Percentiles rank a stretch among this genome's conserved stretches.
Conservation (phyloP, 2,113 vertebrate genomes). For the Psophia crepitans region DNA sequence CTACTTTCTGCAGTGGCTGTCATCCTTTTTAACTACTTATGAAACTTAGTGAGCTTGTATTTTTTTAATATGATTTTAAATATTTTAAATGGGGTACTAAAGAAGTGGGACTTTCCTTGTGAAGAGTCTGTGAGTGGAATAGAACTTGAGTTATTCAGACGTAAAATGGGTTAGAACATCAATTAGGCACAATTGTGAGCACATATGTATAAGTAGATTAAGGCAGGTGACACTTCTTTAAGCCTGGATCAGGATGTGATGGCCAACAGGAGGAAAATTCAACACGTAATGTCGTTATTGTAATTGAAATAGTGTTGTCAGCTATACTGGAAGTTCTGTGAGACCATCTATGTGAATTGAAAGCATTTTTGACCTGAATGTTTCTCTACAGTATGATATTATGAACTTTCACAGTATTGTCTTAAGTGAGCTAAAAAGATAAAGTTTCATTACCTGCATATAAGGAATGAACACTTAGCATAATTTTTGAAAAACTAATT, state of each 20-base stretch:
- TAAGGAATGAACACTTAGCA: not conserved
- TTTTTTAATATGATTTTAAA: not conserved
- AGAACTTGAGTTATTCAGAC: not conserved
- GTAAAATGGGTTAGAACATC: not conserved
- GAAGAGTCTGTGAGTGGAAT: not conserved
- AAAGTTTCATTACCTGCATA: not conserved
- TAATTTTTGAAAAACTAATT: not conserved
- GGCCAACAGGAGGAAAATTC: not conserved
- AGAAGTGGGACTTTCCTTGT: not conserved
- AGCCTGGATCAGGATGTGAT: not conserved
- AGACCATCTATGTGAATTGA: not conserved
- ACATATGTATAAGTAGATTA: not conserved
- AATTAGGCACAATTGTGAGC: not conserved
- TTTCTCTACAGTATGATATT: not conserved
- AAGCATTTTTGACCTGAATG: not conserved
- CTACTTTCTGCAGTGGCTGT: not conserved
- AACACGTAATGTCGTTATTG: not conserved
- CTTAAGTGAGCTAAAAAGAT: not conserved
- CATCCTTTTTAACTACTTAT: not conserved
- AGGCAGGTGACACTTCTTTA: not conserved
- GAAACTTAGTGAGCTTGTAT: not conserved
- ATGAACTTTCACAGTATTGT: not conserved
- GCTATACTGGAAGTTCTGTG: not conserved
- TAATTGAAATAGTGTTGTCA: not conserved
- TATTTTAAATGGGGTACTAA: not conserved